These are phyloP conservation scores for Drosophila funebris DNA, from an alignment of 1,140 invertebrate species.

Conservation along the genomic window DNA sequence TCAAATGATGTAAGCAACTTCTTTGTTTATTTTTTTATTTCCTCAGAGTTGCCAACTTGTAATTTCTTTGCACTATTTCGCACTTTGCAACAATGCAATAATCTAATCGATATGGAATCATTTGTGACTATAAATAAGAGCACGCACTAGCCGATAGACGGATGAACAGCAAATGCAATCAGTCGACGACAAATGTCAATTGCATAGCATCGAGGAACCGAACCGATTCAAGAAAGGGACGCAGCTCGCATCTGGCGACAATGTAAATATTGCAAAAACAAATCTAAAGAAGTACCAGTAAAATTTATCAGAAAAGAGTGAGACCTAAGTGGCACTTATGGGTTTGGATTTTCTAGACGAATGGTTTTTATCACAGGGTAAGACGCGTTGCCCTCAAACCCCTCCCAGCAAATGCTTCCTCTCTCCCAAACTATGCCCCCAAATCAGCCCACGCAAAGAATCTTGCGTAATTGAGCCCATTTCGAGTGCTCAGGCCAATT, in stretches of 20 bases:
- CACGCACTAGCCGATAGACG: conserved; percentile 49
- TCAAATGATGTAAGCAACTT: not conserved
- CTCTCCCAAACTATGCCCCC: not conserved
- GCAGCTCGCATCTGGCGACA: conserved; percentile 48
- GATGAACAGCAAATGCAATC: conserved; percentile 35
- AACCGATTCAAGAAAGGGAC: conserved; percentile 1
- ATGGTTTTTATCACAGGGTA: conserved; percentile 83
- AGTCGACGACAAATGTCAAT: conserved; percentile 60
- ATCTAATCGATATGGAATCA: conserved; percentile 63
- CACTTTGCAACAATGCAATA: conserved; percentile 5
- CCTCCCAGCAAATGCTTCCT: not conserved
- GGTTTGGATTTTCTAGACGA: conserved; percentile 83
- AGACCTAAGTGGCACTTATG: conserved; percentile 54
- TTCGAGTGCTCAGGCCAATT: conserved; percentile 22
- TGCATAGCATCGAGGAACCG: conserved; percentile 25
- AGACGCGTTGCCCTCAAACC: conserved; percentile 34
- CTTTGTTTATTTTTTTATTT: not conserved
- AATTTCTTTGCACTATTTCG: not conserved
- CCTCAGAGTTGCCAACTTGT: not conserved
- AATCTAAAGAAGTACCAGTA: conserved; percentile 33
- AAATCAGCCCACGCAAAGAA: conserved; percentile 25
- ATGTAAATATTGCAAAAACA: conserved; percentile 72
- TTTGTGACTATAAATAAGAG: conserved; percentile 42
- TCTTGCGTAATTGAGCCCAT: conserved; percentile 73
- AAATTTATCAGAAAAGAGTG: conserved; percentile 30